phyloP scores from a whole-genome alignment of 2,888 invertebrate species.

The Danaus chrysippus region DNA sequence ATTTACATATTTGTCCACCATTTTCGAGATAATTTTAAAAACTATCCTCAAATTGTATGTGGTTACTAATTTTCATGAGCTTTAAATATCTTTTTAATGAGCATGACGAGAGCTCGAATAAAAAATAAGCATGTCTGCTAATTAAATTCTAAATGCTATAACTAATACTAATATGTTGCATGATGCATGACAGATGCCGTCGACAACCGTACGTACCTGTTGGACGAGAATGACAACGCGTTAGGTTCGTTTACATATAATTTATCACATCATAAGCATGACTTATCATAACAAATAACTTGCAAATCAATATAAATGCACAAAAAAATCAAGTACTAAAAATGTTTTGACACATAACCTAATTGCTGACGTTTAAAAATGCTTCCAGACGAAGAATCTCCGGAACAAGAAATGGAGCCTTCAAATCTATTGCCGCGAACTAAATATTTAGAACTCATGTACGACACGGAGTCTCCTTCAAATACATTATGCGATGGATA shows the following conservation, averaged over 20 bases:
- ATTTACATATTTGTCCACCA: no score
- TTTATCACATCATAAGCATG: neutral
- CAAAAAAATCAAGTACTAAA: neutral
- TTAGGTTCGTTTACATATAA: constrained; percentile 64
- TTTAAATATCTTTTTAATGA: no score
- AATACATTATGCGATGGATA: constrained; percentile 78
- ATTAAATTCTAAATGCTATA: neutral
- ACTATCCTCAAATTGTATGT: no score
- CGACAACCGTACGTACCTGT: constrained; percentile 88
- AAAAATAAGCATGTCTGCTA: constrained; percentile 15
- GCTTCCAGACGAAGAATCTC: constrained; percentile 60
- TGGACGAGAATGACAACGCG: constrained; percentile 85
- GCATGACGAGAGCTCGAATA: neutral
- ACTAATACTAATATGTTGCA: constrained; percentile 46
- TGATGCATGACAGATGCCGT: constrained; percentile 82
- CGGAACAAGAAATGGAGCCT: constrained; percentile 67
- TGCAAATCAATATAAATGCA: neutral
- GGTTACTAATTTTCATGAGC: no score
- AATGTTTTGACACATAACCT: no score
- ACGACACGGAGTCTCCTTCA: constrained; percentile 74
- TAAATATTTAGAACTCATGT: constrained; percentile 83
- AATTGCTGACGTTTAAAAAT: neutral
- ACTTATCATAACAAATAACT: neutral
- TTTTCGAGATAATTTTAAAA: no score
- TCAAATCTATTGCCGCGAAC: constrained; percentile 68